phyloP scores from a whole-genome alignment of 1,140 invertebrate genomes.

The Callitettix versicolor region DNA sequence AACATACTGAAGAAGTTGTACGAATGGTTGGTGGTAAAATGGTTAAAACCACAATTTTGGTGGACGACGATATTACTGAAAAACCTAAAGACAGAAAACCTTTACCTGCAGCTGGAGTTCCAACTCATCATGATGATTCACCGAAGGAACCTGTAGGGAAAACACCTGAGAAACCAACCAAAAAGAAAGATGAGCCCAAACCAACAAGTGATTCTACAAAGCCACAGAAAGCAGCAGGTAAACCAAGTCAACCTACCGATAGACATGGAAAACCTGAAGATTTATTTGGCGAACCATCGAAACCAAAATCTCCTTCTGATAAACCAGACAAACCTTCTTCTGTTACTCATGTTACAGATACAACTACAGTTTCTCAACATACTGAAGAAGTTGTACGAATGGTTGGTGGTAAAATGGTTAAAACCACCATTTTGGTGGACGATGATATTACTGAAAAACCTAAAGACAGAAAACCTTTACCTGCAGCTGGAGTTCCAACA shows the following conservation, averaged over 20 bases:
- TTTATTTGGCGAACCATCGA: neutral
- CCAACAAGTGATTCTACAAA: no score
- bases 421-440: slow-evolving; percentile 6
- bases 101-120: neutral
- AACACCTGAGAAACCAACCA: neutral
- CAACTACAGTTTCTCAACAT: no score
- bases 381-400: slow-evolving; percentile 15
- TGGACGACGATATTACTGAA: slow-evolving; percentile 2
- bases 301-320: no score
- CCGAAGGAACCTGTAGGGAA: neutral
- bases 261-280: slow-evolving; percentile 2
- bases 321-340: no score
- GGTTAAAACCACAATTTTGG: slow-evolving; percentile 5
- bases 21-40: slow-evolving; percentile 22
- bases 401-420: slow-evolving; percentile 21
- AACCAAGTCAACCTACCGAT: slow-evolving; percentile 2
- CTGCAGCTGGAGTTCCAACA: no score
- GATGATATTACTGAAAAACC: slow-evolving; percentile 2
- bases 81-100: neutral
- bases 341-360: neutral
- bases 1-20: slow-evolving; percentile 4
- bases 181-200: neutral
- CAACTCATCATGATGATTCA: neutral
- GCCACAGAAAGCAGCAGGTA: slow-evolving; percentile 2
- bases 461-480: no score